Base-by-base conservation (phyloP, 2,888 invertebrate genomes). In the Monoplex corrugatus region DNA sequence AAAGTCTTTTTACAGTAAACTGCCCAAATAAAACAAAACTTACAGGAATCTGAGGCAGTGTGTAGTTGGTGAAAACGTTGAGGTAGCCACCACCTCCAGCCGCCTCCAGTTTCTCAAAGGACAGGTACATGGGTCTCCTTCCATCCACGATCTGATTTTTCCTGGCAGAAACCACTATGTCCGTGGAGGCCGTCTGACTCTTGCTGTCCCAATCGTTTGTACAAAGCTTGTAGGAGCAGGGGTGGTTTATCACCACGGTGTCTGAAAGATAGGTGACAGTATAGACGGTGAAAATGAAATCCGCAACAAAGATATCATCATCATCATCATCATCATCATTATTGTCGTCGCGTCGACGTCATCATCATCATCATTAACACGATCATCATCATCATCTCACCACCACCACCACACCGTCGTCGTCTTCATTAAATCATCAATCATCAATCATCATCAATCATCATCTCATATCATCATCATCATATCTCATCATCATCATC, bases 21-120 rank as follows among this genome's bases (percentile, higher is more conserved):
- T 28, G 1, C 57, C 10, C 16, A 1, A 8, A 63, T 28, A 63
- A 23, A 16, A 63, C 3, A 63, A 16, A 3, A 19, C 78, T 78
- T 23, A 78, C 78, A 40, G 40, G 23, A 19, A 78, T 43, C 43
- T 78, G 40, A 13, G 78, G 40, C 78, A 78, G 43, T 3, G 78
- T 78, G 43, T 78, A 78, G 78, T 78, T 78, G 40, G 78, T 43
- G 43, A 78, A 78, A 6, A 78, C 78, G 13, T 78, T 78, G 78
- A 78, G 78, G 40, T 78, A 78, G 40, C 32, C 78, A 19, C 78
- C 78, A 3, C 78, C 78, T 13, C 78, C 78, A 0, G 78, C 78
- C 3, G 78, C 78, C 43, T 43, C 78, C 23, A 78, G 5, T 28
- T 40, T 78, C 40, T 78, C 78, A 43, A 78, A 78, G 40, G 78